Evolutionary conservation across 1,140 invertebrate genomes (phyloP), one percentile per base, ranked within the genome.

Genomic region (Drosophila ohnishii): DNA sequence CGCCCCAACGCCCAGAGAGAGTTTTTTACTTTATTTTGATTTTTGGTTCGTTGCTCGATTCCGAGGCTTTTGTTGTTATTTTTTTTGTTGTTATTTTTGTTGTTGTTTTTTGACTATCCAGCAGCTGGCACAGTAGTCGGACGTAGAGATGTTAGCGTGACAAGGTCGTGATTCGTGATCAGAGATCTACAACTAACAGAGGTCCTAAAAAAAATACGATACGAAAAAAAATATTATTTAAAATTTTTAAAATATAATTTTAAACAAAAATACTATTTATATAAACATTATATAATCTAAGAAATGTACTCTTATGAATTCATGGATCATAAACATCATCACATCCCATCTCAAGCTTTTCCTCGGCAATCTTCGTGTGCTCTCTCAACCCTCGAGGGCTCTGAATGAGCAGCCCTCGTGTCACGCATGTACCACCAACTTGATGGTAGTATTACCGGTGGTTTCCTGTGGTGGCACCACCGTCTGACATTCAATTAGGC

Each of bases 401-500:
- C 22, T 22, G 22, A 2, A 2, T 22, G 22, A 22, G 1, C 22
- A 22, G 22, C 22, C 22, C 22, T 22, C 22, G 22, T 22, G 62
- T 53, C 67, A 71, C 67, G 65, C 22, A 6, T 7, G 30, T 40
- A 40, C 11, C 51, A 42, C 8, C 16, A 32, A 10, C n/a, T 19
- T 8, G 8, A 0, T 6, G 42, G 42, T 40, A 22, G 42, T 40
- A 22, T 45, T 44, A n/a, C 34, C 16, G 5, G 11, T 35, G 40
- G 34, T 30, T 75, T 66, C 48, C 56, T 48, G 42, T 76, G 34
- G 44, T 63, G 40, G 25, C 55, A 75, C 62, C 56, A 56, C 2
- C 34, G 64, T 55, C 75, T 86, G 82, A 76, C 81, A 86, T 79
- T 86, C 75, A 86, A 85, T 85, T 86, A 86, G 78, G 73, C 62